A percentile compares a stretch with the other conserved stretches of the same genome.
Conservation (phyloP, 92 coral and sea anemone genomes). For the Blastomussa wellsi region DNA sequence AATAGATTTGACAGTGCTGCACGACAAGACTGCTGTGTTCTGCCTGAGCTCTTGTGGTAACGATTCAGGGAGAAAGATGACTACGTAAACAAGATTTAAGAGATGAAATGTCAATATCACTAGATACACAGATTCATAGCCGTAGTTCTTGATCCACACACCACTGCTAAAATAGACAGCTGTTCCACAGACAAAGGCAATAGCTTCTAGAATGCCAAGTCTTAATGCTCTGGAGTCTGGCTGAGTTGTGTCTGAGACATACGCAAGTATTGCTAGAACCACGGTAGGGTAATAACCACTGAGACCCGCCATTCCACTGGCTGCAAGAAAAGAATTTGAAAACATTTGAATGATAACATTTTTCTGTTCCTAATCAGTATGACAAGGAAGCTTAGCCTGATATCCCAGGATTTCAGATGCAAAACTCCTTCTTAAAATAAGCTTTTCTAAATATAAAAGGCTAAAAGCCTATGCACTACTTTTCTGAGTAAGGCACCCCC, state of each 20-base stretch:
- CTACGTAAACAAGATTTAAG: constrained; percentile 64
- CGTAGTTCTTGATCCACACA: constrained; percentile 72
- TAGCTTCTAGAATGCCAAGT: constrained; percentile 82
- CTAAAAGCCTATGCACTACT: too few species aligned
- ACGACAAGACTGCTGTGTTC: constrained; percentile 39
- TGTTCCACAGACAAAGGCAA: constrained; percentile 87
- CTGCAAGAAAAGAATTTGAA: constrained; percentile 38
- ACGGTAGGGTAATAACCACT: constrained; percentile 87
- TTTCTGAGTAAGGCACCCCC: too few species aligned
- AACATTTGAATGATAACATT: too few species aligned
- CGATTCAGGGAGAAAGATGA: constrained; percentile 83
- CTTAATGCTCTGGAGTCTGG: constrained; percentile 70
- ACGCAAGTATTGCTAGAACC: constrained; percentile 78
- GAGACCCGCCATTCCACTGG: constrained; percentile 67
- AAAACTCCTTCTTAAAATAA: too few species aligned
- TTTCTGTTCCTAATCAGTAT: too few species aligned
- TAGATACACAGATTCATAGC: constrained; percentile 77
- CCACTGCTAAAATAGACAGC: constrained; percentile 85
- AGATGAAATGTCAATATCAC: constrained; percentile 74
- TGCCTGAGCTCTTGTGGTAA: constrained; percentile 43
- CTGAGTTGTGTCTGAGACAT: constrained; percentile 80
- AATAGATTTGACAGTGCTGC: constrained; percentile 61
- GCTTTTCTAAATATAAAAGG: too few species aligned
- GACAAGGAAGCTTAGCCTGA: too few species aligned
- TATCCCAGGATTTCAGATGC: too few species aligned